Evolutionary conservation across 2,888 invertebrate species (phyloP), one percentile per base, ranked within the genome.

Genomic region (Brassicogethes aeneus): DNA sequence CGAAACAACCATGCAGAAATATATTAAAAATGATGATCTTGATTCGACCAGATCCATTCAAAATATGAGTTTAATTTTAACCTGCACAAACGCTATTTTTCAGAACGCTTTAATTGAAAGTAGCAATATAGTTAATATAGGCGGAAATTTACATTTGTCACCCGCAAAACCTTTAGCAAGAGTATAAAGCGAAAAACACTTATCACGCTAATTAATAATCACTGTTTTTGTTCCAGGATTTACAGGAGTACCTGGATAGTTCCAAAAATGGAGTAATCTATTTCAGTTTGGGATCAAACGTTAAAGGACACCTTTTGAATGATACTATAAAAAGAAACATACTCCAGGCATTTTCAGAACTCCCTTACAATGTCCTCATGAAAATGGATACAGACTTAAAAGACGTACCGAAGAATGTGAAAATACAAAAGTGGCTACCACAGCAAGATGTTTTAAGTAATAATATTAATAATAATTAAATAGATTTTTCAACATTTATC

Each of bases 391-490:
- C 34, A 16, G 17, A 46, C 10, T 32, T 51, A 12, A 33, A 46
- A 2, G 37, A 47, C 29, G 33, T 58, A 17, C 57, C 62, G 3
- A 16, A 44, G 12, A 66, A 67, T 50, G 59, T 68, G 1, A 50
- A 46, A 36, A 42, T 62, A 3, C 39, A 42, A 16, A 59, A 61
- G 34, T 68, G 65, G 60, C 42, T 60, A 31, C 57, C 62, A 1
- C 62, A 63, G 44, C 57, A 57, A 39, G 60, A 58, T 42, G 44
- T 64, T 23, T 44, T 62, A 31, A 49, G 61, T 58, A 51, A 51
- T 47, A 7, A n/a, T n/a, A n/a, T n/a, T n/a, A n/a, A n/a, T n/a
- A n/a, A n/a, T n/a, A n/a, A n/a, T n/a, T n/a, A n/a, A n/a, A 23
- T 7, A 23, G 23, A 7, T 23, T 23, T 23, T 5, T 23, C 23